phyloP scores from a whole-genome alignment of 1,140 invertebrate genomes.

The Pachypeltis micranthus region DNA sequence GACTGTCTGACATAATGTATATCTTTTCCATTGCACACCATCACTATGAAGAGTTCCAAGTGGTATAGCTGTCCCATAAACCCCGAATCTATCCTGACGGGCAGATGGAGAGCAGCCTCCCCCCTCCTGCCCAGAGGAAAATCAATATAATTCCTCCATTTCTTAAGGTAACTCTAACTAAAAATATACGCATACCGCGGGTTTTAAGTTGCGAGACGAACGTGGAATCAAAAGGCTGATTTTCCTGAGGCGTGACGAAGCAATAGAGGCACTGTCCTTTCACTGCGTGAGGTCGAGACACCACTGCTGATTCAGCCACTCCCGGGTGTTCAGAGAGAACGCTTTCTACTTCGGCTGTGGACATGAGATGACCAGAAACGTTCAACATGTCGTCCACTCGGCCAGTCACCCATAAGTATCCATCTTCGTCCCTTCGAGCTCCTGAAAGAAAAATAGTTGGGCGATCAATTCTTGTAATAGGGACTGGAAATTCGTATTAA shows the following conservation, averaged over 20 bases:
- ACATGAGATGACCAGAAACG: conserved; percentile 93
- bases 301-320: conserved; percentile 89
- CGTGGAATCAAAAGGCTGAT: conserved; percentile 51
- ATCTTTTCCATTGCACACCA: too few relatives aligned
- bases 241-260: conserved; percentile 81
- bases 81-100: too few relatives aligned
- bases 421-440: conserved; percentile 79
- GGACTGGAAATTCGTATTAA: too few relatives aligned
- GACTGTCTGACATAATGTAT: too few relatives aligned
- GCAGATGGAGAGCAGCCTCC: too few relatives aligned
- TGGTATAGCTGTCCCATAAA: too few relatives aligned
- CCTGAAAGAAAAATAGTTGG: conserved; percentile 41
- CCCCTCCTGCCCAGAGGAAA: too few relatives aligned
- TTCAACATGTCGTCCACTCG: conserved; percentile 97
- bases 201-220: conserved; percentile 64
- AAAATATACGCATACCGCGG: conserved; percentile 44
- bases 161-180: too few relatives aligned
- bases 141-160: too few relatives aligned
- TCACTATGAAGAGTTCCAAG: too few relatives aligned
- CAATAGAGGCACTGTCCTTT: conserved; percentile 96
- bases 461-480: too few relatives aligned
- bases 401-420: conserved; percentile 94
- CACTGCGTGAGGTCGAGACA: conserved; percentile 80
- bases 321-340: conserved; percentile 70
- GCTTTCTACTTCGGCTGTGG: conserved; percentile 90